Conservation (phyloP, 2,113 vertebrate genomes). For the Campylomormyrus numenius region DNA sequence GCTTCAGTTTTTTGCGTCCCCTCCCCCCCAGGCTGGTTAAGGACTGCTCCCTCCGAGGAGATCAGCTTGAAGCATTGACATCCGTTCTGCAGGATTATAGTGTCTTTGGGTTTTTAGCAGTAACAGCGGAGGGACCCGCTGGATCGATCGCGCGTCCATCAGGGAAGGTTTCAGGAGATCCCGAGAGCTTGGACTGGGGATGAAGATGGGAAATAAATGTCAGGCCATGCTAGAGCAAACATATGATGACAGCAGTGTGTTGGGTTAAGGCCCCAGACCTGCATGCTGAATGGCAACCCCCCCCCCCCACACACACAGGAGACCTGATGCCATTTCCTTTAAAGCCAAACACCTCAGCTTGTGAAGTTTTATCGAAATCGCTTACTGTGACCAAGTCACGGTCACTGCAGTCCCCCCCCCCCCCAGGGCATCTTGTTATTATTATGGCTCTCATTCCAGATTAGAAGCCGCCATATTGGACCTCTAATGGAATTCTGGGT, state of each 20-base stretch:
- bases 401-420: background rate
- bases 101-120: background rate
- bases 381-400: conserved; percentile 5
- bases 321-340: background rate
- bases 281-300: background rate
- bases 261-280: background rate
- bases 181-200: background rate
- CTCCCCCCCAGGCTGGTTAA: background rate
- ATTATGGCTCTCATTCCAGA: conserved; percentile 17
- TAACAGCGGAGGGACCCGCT: background rate
- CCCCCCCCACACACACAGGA: background rate
- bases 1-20: background rate
- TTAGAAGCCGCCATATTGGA: conserved; percentile 17
- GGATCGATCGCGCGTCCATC: background rate
- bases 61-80: background rate
- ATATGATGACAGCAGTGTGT: background rate
- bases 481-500: conserved; percentile 28
- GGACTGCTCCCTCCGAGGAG: background rate
- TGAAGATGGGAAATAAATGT: background rate
- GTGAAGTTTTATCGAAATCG: background rate
- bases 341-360: background rate
- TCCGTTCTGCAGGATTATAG: background rate
- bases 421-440: conserved; percentile 14
- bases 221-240: background rate
- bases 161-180: background rate